phyloP scores from a whole-genome alignment of 2,888 invertebrate species.

The Panopea generosa region DNA sequence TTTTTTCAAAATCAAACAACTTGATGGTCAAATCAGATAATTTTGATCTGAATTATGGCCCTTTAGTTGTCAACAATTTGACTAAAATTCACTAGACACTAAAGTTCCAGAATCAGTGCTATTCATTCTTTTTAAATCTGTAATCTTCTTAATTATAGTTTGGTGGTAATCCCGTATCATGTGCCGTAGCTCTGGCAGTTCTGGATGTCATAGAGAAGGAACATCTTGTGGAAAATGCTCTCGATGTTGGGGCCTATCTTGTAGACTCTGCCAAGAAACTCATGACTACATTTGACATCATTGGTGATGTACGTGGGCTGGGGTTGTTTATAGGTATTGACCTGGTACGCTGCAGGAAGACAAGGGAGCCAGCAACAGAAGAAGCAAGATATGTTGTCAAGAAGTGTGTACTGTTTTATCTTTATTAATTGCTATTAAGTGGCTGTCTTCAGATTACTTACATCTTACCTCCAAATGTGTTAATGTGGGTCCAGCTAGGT shows the following conservation, averaged over 20 bases:
- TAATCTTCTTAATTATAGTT: conserved; percentile 92
- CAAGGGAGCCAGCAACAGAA: conserved; percentile 92
- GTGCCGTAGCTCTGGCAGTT: conserved; percentile 97
- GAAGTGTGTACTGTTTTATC: conserved; percentile 71
- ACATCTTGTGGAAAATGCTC: conserved; percentile 92
- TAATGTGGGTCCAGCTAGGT: too few species aligned
- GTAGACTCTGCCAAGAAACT: conserved; percentile 89
- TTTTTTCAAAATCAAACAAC: too few species aligned
- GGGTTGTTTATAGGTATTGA: conserved; percentile 99
- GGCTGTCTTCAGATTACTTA: too few species aligned
- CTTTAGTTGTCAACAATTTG: too few species aligned
- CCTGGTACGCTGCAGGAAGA: conserved; percentile 92
- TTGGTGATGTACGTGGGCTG: conserved; percentile 91
- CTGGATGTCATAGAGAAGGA: conserved; percentile 97
- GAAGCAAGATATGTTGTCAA: conserved; percentile 87
- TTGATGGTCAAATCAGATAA: too few species aligned
- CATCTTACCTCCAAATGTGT: too few species aligned
- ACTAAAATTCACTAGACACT: too few species aligned
- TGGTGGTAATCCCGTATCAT: conserved; percentile 99
- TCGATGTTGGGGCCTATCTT: conserved; percentile 92
- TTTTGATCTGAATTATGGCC: too few species aligned
- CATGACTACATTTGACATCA: conserved; percentile 90
- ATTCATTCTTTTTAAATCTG: too few species aligned
- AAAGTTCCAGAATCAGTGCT: too few species aligned
- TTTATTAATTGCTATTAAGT: too few species aligned